Evolutionary conservation across 2,113 vertebrate genomes (phyloP).

Genomic region (Cisticola juncidis): DNA sequence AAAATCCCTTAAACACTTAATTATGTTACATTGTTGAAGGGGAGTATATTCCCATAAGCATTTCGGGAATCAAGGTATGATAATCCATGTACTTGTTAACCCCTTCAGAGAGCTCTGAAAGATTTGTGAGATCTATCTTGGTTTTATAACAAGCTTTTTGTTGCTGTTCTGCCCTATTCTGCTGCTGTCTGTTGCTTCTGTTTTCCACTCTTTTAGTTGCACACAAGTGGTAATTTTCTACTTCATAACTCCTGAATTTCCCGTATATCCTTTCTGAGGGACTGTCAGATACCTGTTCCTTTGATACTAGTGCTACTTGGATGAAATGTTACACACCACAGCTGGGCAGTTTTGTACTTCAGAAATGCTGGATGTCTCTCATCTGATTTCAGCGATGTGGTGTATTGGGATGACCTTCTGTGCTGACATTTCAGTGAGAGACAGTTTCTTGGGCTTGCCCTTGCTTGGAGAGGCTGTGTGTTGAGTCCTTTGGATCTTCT

Average conservation of each 20-base stretch:
- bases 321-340: accelerated
- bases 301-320: background rate
- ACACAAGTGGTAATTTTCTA: background rate
- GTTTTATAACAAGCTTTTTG: background rate
- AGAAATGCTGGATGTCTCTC: background rate
- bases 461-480: background rate
- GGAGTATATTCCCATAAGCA: background rate
- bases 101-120: background rate
- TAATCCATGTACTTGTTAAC: background rate
- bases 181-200: background rate
- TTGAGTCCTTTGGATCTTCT: background rate
- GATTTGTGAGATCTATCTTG: background rate
- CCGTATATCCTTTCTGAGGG: background rate
- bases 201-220: background rate
- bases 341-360: background rate
- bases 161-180: background rate
- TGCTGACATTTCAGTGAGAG: background rate
- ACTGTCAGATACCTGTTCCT: background rate
- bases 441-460: background rate
- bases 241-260: background rate
- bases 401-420: background rate
- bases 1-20: background rate
- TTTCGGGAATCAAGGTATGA: background rate
- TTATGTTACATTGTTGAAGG: background rate
- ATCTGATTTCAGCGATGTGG: accelerated